Evolutionary conservation across 2,797 vertebrate species (phyloP), one percentile per base, ranked within the genome.

Genomic region (Todus mexicanus): DNA sequence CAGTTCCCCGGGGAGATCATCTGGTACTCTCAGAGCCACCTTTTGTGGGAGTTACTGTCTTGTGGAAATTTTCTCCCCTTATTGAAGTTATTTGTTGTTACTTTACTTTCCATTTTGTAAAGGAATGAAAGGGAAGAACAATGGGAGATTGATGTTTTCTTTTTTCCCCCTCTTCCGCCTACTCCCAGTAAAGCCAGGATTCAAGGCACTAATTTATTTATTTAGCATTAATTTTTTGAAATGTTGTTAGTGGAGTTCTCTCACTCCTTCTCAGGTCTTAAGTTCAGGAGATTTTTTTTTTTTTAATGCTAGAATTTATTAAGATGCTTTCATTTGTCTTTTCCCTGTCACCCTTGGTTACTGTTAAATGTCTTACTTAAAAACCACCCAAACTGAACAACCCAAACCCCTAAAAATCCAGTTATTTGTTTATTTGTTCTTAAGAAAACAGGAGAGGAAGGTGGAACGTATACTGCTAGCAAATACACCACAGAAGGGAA

Each of bases 161-260:
- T 81, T 78, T n/a, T 3, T 12, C 4, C 11, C 40, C 3, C 3
- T 33, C 16, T 4, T 13, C 8, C 8, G 7, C 8, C 12, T 15
- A 8, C 17, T 4, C 18, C 8, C 40, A 90, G 80, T 83, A 87
- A 96, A 94, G 31, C 15, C 38, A 95, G 56, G 43, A 45, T 79
- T 87, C 80, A 78, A 78, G 23, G 64, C 12, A 66, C 45, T 15
- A 54, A 53, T 84, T 57, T 71, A 22, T 86, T 57, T 40, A 31
- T 91, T 57, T 59, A 70, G 27, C 87, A 45, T 47, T 84, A 33
- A n/a, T 20, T 82, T 92, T 92, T 78, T 12, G 22, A 87, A 74
- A 16, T 14, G 5, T 23, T 69, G 4, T 51, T 61, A 45, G 27
- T 37, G 42, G 14, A 63, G 38, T 51, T 87, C 22, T 68, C 17